These are phyloP conservation scores for Ploceus nigricollis DNA, from an alignment of 2,113 vertebrate species.

Conservation along the genomic window DNA sequence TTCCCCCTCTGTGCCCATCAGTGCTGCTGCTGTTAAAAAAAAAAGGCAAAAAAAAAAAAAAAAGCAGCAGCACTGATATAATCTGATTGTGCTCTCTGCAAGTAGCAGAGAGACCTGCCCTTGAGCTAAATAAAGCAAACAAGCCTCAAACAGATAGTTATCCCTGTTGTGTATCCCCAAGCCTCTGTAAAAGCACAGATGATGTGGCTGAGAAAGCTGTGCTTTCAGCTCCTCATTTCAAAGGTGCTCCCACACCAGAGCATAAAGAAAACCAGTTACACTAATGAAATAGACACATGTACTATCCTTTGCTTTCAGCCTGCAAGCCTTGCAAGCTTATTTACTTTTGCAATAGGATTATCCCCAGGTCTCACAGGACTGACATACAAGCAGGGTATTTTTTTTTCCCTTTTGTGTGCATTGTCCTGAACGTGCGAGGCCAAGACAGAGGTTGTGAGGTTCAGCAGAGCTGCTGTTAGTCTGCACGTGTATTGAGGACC, in stretches of 20 bases:
- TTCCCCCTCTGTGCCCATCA: not conserved
- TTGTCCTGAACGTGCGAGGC: not conserved
- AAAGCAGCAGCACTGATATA: not conserved
- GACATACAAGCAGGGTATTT: not conserved
- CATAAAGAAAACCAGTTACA: not conserved
- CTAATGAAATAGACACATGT: not conserved
- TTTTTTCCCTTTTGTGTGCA: not conserved
- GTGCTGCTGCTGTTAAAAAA: not conserved
- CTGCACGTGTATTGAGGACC: not conserved
- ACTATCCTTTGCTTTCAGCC: not conserved
- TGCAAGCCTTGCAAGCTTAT: not conserved
- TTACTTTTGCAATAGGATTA: not conserved
- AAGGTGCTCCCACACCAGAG: not conserved
- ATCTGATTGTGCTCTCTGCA: not conserved
- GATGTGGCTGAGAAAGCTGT: not conserved
- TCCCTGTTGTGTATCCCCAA: not conserved
- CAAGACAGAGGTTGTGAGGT: not conserved
- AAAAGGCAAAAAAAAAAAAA: not conserved
- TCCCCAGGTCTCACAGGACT: not conserved
- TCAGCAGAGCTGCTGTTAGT: not conserved
- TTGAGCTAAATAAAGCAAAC: slow-evolving; percentile 46
- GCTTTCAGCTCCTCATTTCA: not conserved
- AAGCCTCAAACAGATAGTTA: slow-evolving; percentile 12
- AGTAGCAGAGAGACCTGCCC: slow-evolving; percentile 10
- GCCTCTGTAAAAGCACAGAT: not conserved